These are phyloP conservation scores for Dicycla oo DNA, from an alignment of 2,888 invertebrate species.

Conservation along the genomic window DNA sequence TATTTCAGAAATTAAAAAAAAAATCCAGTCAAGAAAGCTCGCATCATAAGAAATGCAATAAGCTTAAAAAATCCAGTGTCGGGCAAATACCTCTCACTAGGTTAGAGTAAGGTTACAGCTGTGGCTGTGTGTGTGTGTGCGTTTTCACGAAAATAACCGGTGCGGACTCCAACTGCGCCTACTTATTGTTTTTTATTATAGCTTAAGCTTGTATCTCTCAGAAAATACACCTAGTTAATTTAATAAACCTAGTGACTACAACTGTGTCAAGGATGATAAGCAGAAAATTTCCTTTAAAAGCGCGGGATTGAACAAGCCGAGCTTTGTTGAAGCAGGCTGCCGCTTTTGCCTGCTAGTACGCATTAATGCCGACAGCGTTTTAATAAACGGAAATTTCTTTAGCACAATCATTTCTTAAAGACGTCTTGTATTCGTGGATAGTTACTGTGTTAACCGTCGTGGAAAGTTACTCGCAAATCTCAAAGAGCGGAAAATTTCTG, in stretches of 20 bases:
- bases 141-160: too few relatives aligned
- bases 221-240: not conserved
- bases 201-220: not conserved
- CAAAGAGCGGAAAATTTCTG: slow-evolving; percentile 21
- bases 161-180: too few relatives aligned
- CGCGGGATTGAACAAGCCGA: slow-evolving; percentile 69
- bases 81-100: too few relatives aligned
- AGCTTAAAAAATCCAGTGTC: too few relatives aligned
- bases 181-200: too few relatives aligned
- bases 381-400: slow-evolving; percentile 68
- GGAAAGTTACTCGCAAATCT: slow-evolving; percentile 27
- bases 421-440: slow-evolving; percentile 14
- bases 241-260: slow-evolving; percentile 61
- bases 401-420: slow-evolving; percentile 56
- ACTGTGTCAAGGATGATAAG: slow-evolving; percentile 82
- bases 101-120: too few relatives aligned
- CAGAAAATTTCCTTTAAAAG: slow-evolving; percentile 79
- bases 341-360: slow-evolving; percentile 31
- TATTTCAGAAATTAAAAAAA: too few relatives aligned
- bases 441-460: slow-evolving; percentile 31
- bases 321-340: slow-evolving; percentile 53
- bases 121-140: too few relatives aligned
- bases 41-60: too few relatives aligned
- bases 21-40: too few relatives aligned
- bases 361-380: slow-evolving; percentile 49